Conservation (phyloP, 2,113 vertebrate species). For the Takifugu flavidus region DNA sequence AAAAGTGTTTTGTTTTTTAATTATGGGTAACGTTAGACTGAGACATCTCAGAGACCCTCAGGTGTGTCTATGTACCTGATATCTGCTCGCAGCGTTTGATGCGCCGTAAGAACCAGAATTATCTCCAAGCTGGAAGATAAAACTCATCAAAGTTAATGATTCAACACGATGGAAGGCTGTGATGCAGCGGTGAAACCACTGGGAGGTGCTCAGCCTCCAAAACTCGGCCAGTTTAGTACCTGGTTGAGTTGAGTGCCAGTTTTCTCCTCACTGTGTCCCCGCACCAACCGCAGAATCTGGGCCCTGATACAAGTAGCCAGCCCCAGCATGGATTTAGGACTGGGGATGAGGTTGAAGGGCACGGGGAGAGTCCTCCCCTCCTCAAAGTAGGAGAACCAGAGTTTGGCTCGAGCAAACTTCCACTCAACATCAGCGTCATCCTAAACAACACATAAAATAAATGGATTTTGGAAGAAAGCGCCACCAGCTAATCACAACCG, state of each 20-base stretch:
- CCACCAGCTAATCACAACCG: background rate
- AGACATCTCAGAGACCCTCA: background rate
- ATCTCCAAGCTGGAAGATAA: conserved; percentile 57
- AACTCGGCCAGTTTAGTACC: conserved; percentile 63
- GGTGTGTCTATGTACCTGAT: conserved; percentile 46
- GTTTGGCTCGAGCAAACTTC: conserved; percentile 97
- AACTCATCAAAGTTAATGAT: background rate
- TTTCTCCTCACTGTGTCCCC: conserved; percentile 67
- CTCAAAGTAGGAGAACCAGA: conserved; percentile 99
- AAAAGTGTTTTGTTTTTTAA: background rate
- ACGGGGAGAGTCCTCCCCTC: conserved; percentile 95
- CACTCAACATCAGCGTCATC: conserved; percentile 97
- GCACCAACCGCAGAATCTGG: conserved; percentile 69
- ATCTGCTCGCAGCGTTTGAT: conserved; percentile 46
- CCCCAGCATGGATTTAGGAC: conserved; percentile 88
- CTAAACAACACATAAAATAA: conserved; percentile 54
- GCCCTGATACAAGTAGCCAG: conserved; percentile 78
- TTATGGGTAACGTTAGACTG: background rate
- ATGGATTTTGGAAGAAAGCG: background rate
- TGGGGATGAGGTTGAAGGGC: conserved; percentile 96
- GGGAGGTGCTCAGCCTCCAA: conserved; percentile 37
- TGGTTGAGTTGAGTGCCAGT: conserved; percentile 86
- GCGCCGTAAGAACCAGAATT: conserved; percentile 34
- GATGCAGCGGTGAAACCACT: conserved; percentile 34
- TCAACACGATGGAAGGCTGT: conserved; percentile 1